Base-by-base conservation (phyloP, 2,113 vertebrate species). In the Ammodytes marinus region DNA sequence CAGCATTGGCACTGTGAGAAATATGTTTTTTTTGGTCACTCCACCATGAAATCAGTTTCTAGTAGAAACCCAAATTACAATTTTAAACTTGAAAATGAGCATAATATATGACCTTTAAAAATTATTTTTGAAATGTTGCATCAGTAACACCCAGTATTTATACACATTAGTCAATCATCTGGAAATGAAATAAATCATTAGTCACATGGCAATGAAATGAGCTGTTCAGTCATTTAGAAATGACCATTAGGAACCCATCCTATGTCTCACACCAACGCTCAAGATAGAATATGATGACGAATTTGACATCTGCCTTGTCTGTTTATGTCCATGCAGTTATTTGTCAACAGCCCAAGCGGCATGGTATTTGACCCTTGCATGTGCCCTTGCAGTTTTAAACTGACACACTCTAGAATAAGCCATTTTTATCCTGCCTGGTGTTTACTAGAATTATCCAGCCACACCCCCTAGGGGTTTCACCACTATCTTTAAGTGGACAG, bases 381-480 rank as follows among this genome's bases (percentile, higher is more conserved):
- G 27, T 27, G 35, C 55, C 77, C 85, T 49, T 6, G 19, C 49
- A 5, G 53, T 83, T 83, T 27, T 65, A 50, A 76, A 71, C 27
- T 3, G 2, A 58, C 54, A 55, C 69, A 40, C 53, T 19, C 37
- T 53, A 12, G 0, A 72, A 70, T 74, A 64, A 84, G 84, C 70
- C 67, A 65, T 74, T 58, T 83, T 67, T 77, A 85, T 80, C 69
- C 74, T 52, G 1, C 10, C 8, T 52, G 19, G 43, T 93, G 91
- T 92, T 93, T 92, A 89, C 89, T 66, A 79, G 82, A 88, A 74
- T 27, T 5, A 4, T 55, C 15, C 15, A 19, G 8, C 19, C 49
- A 1, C 50, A 58, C 43, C 8, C 19, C 55, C 54, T 4, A 37
- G 68, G 65, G 78, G 67, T 75, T 47, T 91, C 86, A 86, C 74